Percentiles rank a stretch among this genome's conserved stretches.
These are phyloP conservation scores for Oryctes rhinoceros DNA, from an alignment of 1,140 invertebrate species.

Conservation along the genomic window DNA sequence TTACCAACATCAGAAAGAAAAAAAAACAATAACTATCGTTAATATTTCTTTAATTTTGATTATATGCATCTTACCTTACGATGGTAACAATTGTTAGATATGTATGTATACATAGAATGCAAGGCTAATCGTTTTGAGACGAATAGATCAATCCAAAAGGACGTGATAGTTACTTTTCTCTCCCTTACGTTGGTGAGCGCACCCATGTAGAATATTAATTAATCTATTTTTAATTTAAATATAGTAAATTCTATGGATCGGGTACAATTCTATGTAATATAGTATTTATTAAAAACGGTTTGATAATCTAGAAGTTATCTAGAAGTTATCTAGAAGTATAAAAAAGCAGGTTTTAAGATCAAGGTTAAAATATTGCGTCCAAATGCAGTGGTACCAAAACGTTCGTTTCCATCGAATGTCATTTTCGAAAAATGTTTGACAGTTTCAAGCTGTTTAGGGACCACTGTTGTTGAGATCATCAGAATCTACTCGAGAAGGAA, in stretches of 20 bases:
- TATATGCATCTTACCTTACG: background rate
- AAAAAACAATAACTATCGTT: background rate
- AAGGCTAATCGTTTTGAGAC: background rate
- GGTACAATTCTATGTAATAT: background rate
- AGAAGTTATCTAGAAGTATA: background rate
- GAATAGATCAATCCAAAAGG: background rate
- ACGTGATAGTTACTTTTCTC: background rate
- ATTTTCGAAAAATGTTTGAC: no score
- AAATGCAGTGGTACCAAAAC: background rate
- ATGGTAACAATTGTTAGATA: background rate
- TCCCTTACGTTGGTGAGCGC: background rate
- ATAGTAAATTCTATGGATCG: background rate
- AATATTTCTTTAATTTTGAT: background rate
- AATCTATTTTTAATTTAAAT: background rate
- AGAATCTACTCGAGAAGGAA: background rate
- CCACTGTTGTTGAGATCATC: background rate
- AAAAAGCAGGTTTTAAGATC: background rate
- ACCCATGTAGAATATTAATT: background rate
- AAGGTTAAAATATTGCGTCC: conserved; percentile 1
- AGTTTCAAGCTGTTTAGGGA: background rate
- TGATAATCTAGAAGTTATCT: background rate
- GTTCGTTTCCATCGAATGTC: background rate
- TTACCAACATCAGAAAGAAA: conserved; percentile 3
- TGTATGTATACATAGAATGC: background rate
- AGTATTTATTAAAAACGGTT: background rate